Percentiles rank a stretch among this genome's conserved stretches.
These are phyloP conservation scores for Nephrocerus scutellatus DNA, from an alignment of 2,888 invertebrate species.

Conservation along the genomic window DNA sequence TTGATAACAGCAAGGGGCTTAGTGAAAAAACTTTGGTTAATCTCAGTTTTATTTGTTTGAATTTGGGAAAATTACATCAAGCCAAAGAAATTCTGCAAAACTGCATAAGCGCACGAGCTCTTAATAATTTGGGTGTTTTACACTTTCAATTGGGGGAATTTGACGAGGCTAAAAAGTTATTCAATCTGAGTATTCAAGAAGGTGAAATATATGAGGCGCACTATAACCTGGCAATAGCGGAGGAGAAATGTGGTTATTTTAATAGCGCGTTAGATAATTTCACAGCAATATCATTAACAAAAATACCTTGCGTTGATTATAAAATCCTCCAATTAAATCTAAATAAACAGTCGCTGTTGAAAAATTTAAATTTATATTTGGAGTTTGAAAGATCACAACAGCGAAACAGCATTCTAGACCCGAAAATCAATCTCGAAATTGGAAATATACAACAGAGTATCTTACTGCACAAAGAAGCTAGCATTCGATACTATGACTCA, in stretches of 20 bases:
- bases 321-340: no score
- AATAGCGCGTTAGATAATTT: no score
- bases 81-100: conserved; percentile 6
- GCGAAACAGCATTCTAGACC: no score
- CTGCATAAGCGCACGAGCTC: conserved; percentile 10
- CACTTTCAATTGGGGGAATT: conserved; percentile 5
- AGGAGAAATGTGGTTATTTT: conserved; percentile 1
- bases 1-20: conserved; percentile 6
- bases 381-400: no score
- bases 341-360: no score
- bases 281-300: no score
- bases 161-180: conserved; percentile 3
- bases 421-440: no score
- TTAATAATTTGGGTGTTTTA: conserved; percentile 17
- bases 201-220: conserved; percentile 8
- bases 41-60: conserved; percentile 16
- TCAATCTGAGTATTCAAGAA: not conserved
- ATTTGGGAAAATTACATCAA: conserved; percentile 4
- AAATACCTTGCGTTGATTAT: no score
- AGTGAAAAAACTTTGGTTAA: conserved; percentile 17
- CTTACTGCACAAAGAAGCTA: no score
- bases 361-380: no score
- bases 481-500: no score
- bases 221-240: conserved; percentile 12
- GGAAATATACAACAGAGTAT: no score